Evolutionary conservation across 1,140 invertebrate genomes (phyloP), one percentile per base, ranked within the genome.

Genomic region (Drosophila trapezifrons): DNA sequence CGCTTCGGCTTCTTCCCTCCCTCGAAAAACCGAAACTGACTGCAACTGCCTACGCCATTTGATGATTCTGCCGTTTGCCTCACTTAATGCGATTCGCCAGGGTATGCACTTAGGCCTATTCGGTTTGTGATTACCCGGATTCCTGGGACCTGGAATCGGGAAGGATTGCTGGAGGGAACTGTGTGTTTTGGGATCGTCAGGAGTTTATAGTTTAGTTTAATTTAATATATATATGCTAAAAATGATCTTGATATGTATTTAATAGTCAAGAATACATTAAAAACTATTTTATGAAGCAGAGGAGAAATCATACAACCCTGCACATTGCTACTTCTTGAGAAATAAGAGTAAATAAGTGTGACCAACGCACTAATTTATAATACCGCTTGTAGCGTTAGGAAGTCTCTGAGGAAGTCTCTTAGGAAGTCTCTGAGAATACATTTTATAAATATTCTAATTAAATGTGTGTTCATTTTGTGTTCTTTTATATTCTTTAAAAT

Each of bases 31-130:
- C 22, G 27, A 76, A 67, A 56, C 73, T 52, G 73, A 47, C 54
- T 67, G 72, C 73, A 76, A 59, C 73, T 58, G 72, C 73, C 73
- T 76, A 76, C 73, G 73, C 72, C 72, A 56, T 75, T 73, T 63
- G 66, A 78, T 71, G 75, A 47, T 38, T 70, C 60, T 65, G 76
- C 54, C 38, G 65, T 56, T 54, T 77, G 59, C 43, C 62, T 9
- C 55, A 52, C 46, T 45, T 70, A 62, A 76, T 70, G 67, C 47
- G 58, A 56, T 51, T 56, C 63, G 58, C 40, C 12, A 74, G 72
- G 57, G 72, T 52, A 58, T 78, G 37, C 29, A 63, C 47, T 70
- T 46, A 32, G 40, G 42, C 57, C 63, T 51, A 42, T 46, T 40
- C 67, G 67, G 37, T 25, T 38, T 49, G 18, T 47, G 69, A 73